Percentiles rank a stretch among this genome's conserved stretches.
These are phyloP conservation scores for Rhodinocichla rosea DNA, from an alignment of 2,113 vertebrate species.

Conservation along the genomic window DNA sequence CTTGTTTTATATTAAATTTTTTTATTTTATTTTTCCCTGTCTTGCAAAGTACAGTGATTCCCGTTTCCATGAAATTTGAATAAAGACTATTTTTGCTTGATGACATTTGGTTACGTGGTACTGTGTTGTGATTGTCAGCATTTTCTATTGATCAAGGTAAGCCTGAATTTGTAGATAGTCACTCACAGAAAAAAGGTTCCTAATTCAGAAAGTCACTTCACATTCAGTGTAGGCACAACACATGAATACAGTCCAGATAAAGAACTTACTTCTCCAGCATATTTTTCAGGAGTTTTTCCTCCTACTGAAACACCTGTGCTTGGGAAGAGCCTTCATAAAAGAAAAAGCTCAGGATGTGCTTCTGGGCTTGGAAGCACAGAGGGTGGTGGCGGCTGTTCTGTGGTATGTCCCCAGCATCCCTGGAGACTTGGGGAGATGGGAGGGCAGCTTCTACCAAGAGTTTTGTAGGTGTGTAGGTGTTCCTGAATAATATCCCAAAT, in stretches of 20 bases:
- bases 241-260: neutral
- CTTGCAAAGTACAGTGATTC: slow-evolving; percentile 80
- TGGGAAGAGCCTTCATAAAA: neutral
- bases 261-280: neutral
- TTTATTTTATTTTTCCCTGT: slow-evolving; percentile 76
- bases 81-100: slow-evolving; percentile 87
- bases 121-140: neutral
- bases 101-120: slow-evolving; percentile 59
- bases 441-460: neutral
- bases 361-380: neutral
- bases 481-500: neutral
- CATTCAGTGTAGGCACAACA: neutral
- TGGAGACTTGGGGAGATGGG: fast-evolving
- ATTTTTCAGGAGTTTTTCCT: neutral
- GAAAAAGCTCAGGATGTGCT: neutral
- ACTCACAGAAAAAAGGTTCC: neutral
- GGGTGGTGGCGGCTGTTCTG: fast-evolving
- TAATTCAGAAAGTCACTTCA: neutral
- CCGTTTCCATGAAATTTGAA: slow-evolving; percentile 83
- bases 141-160: fast-evolving
- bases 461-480: neutral
- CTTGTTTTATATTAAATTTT: slow-evolving; percentile 82
- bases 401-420: neutral
- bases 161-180: neutral
- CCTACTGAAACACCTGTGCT: neutral